These are phyloP conservation scores for Megalops cyprinoides DNA, from an alignment of 2,797 vertebrate genomes.

Conservation along the genomic window DNA sequence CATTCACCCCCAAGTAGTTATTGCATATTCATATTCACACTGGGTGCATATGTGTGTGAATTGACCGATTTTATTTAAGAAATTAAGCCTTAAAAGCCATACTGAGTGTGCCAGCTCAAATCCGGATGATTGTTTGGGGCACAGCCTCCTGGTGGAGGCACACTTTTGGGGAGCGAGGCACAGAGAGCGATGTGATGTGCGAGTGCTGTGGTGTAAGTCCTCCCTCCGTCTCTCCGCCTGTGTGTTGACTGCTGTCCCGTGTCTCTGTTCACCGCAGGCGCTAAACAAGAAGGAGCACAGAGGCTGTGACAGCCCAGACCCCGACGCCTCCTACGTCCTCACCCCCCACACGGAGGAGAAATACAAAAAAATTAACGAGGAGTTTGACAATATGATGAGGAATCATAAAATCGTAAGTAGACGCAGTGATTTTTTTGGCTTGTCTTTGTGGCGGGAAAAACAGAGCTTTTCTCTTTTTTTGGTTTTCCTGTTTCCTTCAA, in stretches of 20 bases:
- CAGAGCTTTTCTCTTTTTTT: slow-evolving; percentile 54
- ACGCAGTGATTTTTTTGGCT: slow-evolving; percentile 65
- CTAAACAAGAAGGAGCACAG: slow-evolving; percentile 99
- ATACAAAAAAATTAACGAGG: slow-evolving; percentile 99
- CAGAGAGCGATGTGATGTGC: slow-evolving; percentile 99
- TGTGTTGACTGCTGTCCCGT: slow-evolving; percentile 99
- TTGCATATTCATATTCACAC: slow-evolving; percentile 32
- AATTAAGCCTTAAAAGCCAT: slow-evolving; percentile 99
- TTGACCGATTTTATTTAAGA: slow-evolving; percentile 99
- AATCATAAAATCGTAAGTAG: slow-evolving; percentile 99
- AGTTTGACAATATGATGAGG: slow-evolving; percentile 99
- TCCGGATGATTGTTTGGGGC: slow-evolving; percentile 99
- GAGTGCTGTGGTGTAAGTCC: slow-evolving; percentile 99
- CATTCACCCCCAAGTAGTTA: neutral
- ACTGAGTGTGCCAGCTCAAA: slow-evolving; percentile 99
- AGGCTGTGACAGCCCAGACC: slow-evolving; percentile 99
- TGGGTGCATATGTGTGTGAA: slow-evolving; percentile 81
- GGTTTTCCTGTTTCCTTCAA: slow-evolving; percentile 55
- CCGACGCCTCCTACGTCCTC: slow-evolving; percentile 99
- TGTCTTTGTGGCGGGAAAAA: slow-evolving; percentile 79
- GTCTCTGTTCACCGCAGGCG: slow-evolving; percentile 97
- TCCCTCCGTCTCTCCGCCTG: slow-evolving; percentile 86
- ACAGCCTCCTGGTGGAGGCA: slow-evolving; percentile 98
- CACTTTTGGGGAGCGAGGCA: slow-evolving; percentile 99
- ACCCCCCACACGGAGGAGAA: slow-evolving; percentile 99